phyloP scores from a whole-genome alignment of 2,113 vertebrate genomes.

The Epinephelus moara region DNA sequence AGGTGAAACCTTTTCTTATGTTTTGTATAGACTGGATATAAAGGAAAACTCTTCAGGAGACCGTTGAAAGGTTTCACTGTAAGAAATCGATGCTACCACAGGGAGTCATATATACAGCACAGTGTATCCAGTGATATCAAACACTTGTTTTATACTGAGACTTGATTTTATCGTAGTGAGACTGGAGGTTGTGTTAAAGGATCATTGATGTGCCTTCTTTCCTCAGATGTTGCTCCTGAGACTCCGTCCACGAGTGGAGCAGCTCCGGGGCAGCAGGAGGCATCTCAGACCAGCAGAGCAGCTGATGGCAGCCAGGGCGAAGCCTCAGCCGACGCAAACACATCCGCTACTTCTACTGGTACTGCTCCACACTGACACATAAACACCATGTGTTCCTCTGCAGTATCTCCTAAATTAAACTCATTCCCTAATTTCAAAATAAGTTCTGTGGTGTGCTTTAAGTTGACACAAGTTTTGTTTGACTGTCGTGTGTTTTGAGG shows the following conservation, averaged over 20 bases:
- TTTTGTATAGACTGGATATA: no score
- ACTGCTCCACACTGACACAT: conserved; percentile 14
- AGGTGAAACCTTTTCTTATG: no score
- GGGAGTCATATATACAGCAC: no score
- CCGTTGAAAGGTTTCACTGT: no score
- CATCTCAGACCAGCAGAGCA: conserved; percentile 34
- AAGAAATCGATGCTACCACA: no score
- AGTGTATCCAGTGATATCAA: no score
- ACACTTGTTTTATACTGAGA: no score
- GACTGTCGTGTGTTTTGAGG: neutral
- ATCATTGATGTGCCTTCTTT: neutral
- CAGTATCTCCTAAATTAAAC: neutral
- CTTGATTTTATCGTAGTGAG: neutral
- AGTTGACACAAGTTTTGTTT: neutral
- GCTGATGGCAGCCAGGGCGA: conserved; percentile 49
- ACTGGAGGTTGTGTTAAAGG: neutral
- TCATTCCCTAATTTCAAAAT: neutral
- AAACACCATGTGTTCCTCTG: no score
- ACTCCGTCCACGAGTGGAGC: conserved; percentile 61
- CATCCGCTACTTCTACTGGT: conserved; percentile 66
- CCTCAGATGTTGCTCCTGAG: conserved; percentile 52
- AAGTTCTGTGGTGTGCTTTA: no score
- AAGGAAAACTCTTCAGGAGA: no score
- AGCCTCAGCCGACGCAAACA: conserved; percentile 49
- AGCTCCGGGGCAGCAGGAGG: conserved; percentile 8